Evolutionary conservation across 2,888 invertebrate species (phyloP).

Genomic region (Calameuta idolon): DNA sequence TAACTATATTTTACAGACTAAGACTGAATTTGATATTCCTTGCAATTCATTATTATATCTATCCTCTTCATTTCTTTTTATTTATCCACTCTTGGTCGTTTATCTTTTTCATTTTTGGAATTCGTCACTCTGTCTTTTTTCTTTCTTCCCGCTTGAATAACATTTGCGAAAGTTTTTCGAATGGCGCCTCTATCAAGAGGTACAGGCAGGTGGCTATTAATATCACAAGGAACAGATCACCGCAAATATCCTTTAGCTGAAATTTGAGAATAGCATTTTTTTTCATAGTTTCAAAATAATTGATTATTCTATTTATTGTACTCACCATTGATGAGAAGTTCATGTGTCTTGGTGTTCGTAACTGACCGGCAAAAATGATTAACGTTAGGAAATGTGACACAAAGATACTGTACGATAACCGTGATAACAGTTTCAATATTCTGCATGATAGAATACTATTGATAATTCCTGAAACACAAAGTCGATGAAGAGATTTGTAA

Average conservation of each 20-base stretch:
- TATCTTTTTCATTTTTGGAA: conserved; percentile 20
- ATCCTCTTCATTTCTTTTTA: background rate
- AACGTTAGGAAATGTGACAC: conserved; percentile 16
- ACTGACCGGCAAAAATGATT: conserved; percentile 15
- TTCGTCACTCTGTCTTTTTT: background rate
- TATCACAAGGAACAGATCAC: conserved; percentile 14
- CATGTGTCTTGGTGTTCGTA: conserved; percentile 16
- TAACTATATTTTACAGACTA: background rate
- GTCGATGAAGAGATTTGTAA: background rate
- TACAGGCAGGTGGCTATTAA: conserved; percentile 10
- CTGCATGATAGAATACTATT: conserved; percentile 17
- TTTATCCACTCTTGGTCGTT: conserved; percentile 19
- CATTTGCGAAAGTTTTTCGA: conserved; percentile 12
- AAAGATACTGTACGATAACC: conserved; percentile 22
- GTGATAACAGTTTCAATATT: conserved; percentile 8
- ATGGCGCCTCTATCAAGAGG: conserved; percentile 17
- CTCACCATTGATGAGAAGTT: conserved; percentile 16
- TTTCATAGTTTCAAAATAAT: background rate
- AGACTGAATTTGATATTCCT: background rate
- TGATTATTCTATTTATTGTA: background rate
- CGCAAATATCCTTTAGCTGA: conserved; percentile 14
- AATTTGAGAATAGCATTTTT: background rate
- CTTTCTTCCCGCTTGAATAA: conserved; percentile 4
- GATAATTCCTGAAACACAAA: conserved; percentile 16
- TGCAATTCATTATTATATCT: background rate